These are phyloP conservation scores for Gymnosoma rotundatum DNA, from an alignment of 2,888 invertebrate genomes.

Conservation along the genomic window DNA sequence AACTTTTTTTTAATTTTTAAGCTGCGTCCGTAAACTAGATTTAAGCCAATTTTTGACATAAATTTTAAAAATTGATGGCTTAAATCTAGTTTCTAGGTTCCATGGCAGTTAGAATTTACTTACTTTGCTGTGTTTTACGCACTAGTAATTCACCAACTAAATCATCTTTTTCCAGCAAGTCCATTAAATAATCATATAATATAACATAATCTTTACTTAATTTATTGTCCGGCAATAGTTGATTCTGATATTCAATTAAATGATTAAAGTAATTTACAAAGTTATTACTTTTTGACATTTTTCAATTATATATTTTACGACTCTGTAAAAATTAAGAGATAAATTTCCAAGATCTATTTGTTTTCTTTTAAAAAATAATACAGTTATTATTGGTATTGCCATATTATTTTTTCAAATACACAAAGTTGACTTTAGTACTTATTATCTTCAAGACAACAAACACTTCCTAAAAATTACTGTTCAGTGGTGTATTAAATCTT, in stretches of 20 bases:
- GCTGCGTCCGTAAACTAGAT: no score
- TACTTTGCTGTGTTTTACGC: conserved; percentile 34
- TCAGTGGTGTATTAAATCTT: conserved; percentile 3
- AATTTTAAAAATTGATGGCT: no score
- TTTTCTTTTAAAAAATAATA: conserved; percentile 30
- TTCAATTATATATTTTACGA: neutral
- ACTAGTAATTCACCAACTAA: conserved; percentile 31
- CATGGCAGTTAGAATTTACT: neutral
- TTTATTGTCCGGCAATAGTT: conserved; percentile 34
- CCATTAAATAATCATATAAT: conserved; percentile 63
- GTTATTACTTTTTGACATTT: conserved; percentile 2
- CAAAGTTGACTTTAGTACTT: no score
- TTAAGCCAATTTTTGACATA: no score
- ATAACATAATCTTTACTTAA: conserved; percentile 53
- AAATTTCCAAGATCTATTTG: neutral
- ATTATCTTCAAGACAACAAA: neutral
- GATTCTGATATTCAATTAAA: conserved; percentile 39
- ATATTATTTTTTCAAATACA: neutral
- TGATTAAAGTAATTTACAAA: conserved; percentile 24
- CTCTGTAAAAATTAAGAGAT: neutral
- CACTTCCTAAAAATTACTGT: conserved; percentile 64
- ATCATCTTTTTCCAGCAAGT: conserved; percentile 57
- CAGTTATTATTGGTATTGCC: conserved; percentile 26
- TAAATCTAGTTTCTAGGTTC: no score
- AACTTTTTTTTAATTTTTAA: no score